Base-by-base conservation (phyloP, 2,797 vertebrate species). In the Argya squamiceps region DNA sequence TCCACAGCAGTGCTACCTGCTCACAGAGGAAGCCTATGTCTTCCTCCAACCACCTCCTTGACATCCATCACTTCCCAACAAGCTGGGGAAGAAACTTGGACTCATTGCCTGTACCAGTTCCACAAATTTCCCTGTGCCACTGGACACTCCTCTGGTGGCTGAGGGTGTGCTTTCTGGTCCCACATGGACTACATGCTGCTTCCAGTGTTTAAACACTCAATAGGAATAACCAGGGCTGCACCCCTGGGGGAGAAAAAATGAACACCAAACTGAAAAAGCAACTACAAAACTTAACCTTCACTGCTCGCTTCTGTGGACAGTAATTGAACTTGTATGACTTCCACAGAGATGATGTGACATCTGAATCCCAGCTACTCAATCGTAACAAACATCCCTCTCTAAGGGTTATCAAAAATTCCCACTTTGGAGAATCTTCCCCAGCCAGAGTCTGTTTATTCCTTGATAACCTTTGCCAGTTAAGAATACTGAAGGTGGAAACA, bases 1-100 rank as follows among this genome's bases (percentile, higher is more conserved):
- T 55, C 63, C 24, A 23, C 24, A 2, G 4, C 32, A 39, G 24
- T 1, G 2, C 34, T 22, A 47, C 18, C 14, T 0, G 1, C n/a
- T 47, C 44, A 53, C 39, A 88, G 63, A 0, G 0, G 29, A 4
- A 67, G 41, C 15, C 7, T 15, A 1, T 1, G 0, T 50, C 36
- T 70, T 70, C 37, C 50, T 85, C 34, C 68, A 83, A 34, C 20
- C 24, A 34, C 24, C 39, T 83, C 53, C 44, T 53, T 21, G 17
- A 32, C 18, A 58, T 27, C 20, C 22, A n/a, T 34, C 14, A 19
- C 34, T 68, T 58, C 34, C 39, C 37, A 78, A 58, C 4, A 59
- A 80, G 32, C 30, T 52, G 24, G 4, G 49, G 21, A 79, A 81
- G 59, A 82, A 91, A 63, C 23, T 7, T 26, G 27, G n/a, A 41